These are phyloP conservation scores for Anneissia japonica DNA, from an alignment of 35 echinoderm and acorn worm genomes.

Conservation along the genomic window DNA sequence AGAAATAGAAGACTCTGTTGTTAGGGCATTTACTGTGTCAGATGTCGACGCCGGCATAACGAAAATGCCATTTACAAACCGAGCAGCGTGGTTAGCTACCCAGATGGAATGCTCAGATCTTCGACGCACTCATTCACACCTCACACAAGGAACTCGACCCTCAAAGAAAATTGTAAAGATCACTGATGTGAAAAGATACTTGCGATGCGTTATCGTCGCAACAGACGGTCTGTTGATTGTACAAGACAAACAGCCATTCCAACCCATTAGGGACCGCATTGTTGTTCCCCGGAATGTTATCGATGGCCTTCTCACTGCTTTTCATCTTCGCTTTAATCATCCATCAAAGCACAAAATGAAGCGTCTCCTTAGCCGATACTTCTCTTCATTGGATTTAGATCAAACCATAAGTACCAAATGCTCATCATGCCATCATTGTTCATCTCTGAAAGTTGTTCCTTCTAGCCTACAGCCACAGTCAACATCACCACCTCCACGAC, in stretches of 20 bases:
- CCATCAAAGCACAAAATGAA: background rate
- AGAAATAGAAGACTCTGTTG: too few relatives aligned
- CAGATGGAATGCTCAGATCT: background rate
- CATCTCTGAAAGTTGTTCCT: too few relatives aligned
- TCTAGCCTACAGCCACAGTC: too few relatives aligned
- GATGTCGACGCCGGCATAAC: background rate
- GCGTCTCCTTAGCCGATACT: background rate
- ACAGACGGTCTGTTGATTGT: background rate
- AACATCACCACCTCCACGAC: too few relatives aligned
- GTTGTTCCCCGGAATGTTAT: too few relatives aligned
- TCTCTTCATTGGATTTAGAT: background rate
- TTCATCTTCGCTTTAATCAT: background rate
- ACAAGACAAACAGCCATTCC: background rate
- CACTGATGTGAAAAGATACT: background rate
- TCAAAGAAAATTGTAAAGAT: background rate
- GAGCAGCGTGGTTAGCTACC: background rate
- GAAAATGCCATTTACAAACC: constrained; percentile 10
- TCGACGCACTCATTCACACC: background rate
- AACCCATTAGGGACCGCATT: too few relatives aligned
- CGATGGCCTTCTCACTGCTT: too few relatives aligned
- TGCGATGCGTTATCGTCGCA: background rate
- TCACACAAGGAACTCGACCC: background rate
- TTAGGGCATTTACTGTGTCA: too few relatives aligned
- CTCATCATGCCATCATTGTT: too few relatives aligned
- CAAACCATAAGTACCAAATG: too few relatives aligned